Percentiles rank a stretch among this genome's conserved stretches.
Evolutionary conservation across 2,797 vertebrate species (phyloP).

Genomic region (Enoplosus armatus): DNA sequence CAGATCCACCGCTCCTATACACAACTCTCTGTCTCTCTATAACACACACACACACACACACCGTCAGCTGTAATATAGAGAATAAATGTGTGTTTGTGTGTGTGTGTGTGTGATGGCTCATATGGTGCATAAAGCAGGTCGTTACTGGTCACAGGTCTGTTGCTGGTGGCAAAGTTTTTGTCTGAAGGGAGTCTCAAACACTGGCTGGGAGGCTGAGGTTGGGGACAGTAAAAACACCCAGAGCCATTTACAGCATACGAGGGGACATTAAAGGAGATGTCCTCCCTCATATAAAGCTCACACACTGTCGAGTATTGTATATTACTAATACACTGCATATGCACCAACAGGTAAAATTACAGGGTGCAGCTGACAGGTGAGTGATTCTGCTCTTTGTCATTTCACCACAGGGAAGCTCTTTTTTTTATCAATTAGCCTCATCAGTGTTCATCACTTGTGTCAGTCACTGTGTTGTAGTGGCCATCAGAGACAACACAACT

Average conservation of each 20-base stretch:
- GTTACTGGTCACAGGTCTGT: slow-evolving; percentile 39
- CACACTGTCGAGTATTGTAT: slow-evolving; percentile 9
- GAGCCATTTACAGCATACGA: slow-evolving; percentile 43
- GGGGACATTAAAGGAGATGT: slow-evolving; percentile 35
- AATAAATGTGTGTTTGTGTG: background rate
- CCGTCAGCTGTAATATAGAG: slow-evolving; percentile 7
- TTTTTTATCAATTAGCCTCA: slow-evolving; percentile 51
- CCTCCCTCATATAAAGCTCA: slow-evolving; percentile 25
- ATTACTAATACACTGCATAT: slow-evolving; percentile 4
- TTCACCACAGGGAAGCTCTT: slow-evolving; percentile 41
- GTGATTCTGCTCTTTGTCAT: slow-evolving; percentile 32
- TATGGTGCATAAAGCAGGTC: slow-evolving; percentile 28
- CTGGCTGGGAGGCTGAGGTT: slow-evolving; percentile 20
- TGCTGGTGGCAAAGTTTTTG: slow-evolving; percentile 22
- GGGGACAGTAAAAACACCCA: slow-evolving; percentile 40
- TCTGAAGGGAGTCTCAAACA: slow-evolving; percentile 44
- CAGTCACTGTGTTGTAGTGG: slow-evolving; percentile 34
- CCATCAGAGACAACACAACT: slow-evolving; percentile 32
- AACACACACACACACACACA: slow-evolving; percentile 3
- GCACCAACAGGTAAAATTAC: slow-evolving; percentile 38
- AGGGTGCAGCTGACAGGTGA: slow-evolving; percentile 44
- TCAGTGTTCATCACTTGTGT: slow-evolving; percentile 55
- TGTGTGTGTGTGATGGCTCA: slow-evolving; percentile 14
- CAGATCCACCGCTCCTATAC: slow-evolving; percentile 47
- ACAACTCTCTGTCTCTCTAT: slow-evolving; percentile 3